Base-by-base conservation (phyloP, 2,113 vertebrate genomes). In the Cromileptes altivelis region DNA sequence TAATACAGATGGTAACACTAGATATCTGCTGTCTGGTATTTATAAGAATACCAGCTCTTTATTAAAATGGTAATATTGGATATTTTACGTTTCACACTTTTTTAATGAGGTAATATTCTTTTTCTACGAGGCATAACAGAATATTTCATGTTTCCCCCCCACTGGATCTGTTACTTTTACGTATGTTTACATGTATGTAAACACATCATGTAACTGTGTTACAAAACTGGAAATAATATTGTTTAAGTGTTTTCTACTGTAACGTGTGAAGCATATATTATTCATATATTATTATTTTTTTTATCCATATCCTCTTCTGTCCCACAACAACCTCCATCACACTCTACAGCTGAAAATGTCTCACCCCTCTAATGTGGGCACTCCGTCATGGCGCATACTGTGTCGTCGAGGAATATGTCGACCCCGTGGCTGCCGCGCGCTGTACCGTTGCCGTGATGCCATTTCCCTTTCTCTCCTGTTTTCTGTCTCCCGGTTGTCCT, bases 341-440 rank as follows among this genome's bases (percentile, higher is more conserved):
- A 14, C 70, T 42, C 49, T 52, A 57, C 19, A 45, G 71, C 55
- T 74, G 58, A 88, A 89, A 88, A 84, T 62, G 30, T 77, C 93
- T 97, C 91, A 99, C 98, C 98, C 97, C 89, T 99, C 98, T 88
- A 98, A 94, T 0, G 97, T 98, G 71, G 97, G 98, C 45, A 98
- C 97, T 0, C 97, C 97, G 91, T 99, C 98, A 0, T 97, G 97
- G 88, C 97, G 95, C 81, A 94, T 94, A 17, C 96, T 91, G 72
- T 97, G 94, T 23, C 97, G 94, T 71, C 97, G 95, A 2, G 97
- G 92, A 2, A 96, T 92, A 15, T 98, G 97, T 4, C 97, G 97
- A 61, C 97, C 97, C 3, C 96, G 96, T 15, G 98, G 97, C 88
- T 97, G 97, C 90, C 97, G 75, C 0, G 97, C 95, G 0, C 97